phyloP scores from a whole-genome alignment of 1,140 invertebrate species.

The Conopomorpha cramerella region DNA sequence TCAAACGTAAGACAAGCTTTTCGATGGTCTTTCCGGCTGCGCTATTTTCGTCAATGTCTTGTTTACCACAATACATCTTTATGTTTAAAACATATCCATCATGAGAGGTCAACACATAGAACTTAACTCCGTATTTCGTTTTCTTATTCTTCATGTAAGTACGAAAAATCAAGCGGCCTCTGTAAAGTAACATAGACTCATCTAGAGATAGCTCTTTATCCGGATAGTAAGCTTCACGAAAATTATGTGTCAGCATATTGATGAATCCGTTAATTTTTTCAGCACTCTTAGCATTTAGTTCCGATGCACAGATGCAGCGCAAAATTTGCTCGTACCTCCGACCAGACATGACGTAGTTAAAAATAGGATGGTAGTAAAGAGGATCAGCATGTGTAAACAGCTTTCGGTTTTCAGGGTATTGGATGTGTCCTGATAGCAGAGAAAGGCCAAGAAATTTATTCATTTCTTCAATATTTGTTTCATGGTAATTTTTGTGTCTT shows the following conservation, averaged over 20 bases:
- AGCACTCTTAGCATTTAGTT: slow-evolving; percentile 11
- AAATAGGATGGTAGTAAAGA: slow-evolving; percentile 20
- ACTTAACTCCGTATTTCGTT: slow-evolving; percentile 26
- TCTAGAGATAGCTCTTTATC: slow-evolving; percentile 16
- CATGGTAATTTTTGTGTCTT: slow-evolving; percentile 1
- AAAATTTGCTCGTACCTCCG: slow-evolving; percentile 21
- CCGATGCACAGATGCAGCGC: slow-evolving; percentile 13
- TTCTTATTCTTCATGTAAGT: slow-evolving; percentile 16
- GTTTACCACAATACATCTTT: slow-evolving; percentile 17
- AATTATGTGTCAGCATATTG: too few species aligned
- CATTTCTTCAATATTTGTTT: slow-evolving; percentile 10
- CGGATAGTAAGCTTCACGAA: too few species aligned
- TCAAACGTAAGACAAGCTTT: slow-evolving; percentile 13
- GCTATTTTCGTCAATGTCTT: slow-evolving; percentile 3
- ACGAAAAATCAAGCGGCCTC: too few species aligned
- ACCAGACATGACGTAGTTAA: slow-evolving; percentile 17
- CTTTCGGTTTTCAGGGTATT: slow-evolving; percentile 12
- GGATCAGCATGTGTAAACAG: slow-evolving; percentile 13
- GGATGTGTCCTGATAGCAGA: slow-evolving; percentile 15
- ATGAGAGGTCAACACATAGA: slow-evolving; percentile 15
- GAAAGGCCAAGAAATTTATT: slow-evolving; percentile 18
- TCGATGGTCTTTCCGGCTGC: slow-evolving; percentile 9
- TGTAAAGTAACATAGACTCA: slow-evolving; percentile 24
- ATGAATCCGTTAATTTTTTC: too few species aligned
- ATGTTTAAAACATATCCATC: slow-evolving; percentile 27